Base-by-base conservation (phyloP, 23 tunicate genomes). In the Aplidium turbinatum region DNA sequence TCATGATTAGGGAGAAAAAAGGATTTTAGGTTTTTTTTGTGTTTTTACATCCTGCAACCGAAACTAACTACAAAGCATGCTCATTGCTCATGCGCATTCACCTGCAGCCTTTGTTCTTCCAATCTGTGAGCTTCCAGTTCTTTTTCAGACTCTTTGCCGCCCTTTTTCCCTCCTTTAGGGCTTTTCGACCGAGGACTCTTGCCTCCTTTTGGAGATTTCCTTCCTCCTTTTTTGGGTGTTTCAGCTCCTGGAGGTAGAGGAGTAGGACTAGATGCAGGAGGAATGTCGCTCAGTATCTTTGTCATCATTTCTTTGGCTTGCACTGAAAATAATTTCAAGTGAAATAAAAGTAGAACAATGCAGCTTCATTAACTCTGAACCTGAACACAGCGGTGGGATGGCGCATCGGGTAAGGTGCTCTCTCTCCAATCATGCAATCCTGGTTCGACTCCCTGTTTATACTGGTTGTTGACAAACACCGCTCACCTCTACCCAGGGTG, bases 221-320 rank as follows among this genome's bases (percentile, higher is more conserved):
- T 75, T 29, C 69, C 61, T 23, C 79, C 78, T 62, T 83, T 90
- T 52, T 79, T 71, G 25, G 97, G 89, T 6, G 97, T 78, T 36
- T 90, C 89, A 72, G 69, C 86, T 0, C 85, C 86, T 22, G 86
- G 87, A 47, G 97, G 91, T 1, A 80, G 69, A 2, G 97, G 97
- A 19, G 91, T 73, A 35, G 97, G 86, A 47, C 70, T 68, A 38
- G 63, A 46, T 18, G 90, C 86, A 22, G 91, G 87, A 3, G 86
- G 97, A 46, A 79, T 68, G 36, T 84, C 91, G 30, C 83, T 75
- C 31, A 84, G 81, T 25, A 84, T 51, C 32, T 78, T 84, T 50
- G 46, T 28, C 6, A 84, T 68, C 33, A 47, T 60, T 30, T 61
- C 72, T 30, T 74, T 82, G 1, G 86, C 86, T 58, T 74, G 74